These are phyloP conservation scores for Gerosis bhagava DNA, from an alignment of 2,888 invertebrate species.

Conservation along the genomic window DNA sequence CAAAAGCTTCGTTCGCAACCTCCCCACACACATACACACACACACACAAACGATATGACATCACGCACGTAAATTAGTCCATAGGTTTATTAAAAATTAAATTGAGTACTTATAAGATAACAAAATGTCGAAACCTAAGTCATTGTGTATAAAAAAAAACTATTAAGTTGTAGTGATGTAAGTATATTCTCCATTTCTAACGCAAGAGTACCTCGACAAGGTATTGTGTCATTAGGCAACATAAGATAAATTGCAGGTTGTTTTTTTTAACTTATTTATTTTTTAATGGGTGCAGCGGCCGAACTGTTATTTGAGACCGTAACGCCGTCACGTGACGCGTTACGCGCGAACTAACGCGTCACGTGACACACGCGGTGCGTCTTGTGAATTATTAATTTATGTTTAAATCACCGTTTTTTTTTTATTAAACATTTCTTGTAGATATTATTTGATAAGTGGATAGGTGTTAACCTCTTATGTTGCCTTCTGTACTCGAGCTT, in stretches of 20 bases:
- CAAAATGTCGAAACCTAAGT: constrained; percentile 82
- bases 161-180: constrained; percentile 74
- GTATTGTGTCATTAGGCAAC: constrained; percentile 69
- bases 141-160: constrained; percentile 79
- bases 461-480: constrained; percentile 68
- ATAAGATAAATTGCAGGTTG: constrained; percentile 66
- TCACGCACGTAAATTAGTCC: constrained; percentile 75
- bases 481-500: constrained; percentile 67
- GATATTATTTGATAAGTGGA: constrained; percentile 62
- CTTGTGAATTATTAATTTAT: constrained; percentile 64
- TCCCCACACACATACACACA: no score
- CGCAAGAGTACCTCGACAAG: constrained; percentile 76
- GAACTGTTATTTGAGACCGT: constrained; percentile 41
- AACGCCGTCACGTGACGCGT: constrained; percentile 43
- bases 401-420: constrained; percentile 66
- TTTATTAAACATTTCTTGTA: constrained; percentile 62
- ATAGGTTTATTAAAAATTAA: constrained; percentile 68
- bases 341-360: constrained; percentile 41
- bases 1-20: no score
- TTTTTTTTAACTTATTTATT: constrained; percentile 79
- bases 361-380: constrained; percentile 42
- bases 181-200: constrained; percentile 78
- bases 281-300: constrained; percentile 54
- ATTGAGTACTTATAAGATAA: constrained; percentile 80
- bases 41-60: constrained; percentile 51